phyloP scores from a whole-genome alignment of 2,113 vertebrate species.

The Eretmochelys imbricata region DNA sequence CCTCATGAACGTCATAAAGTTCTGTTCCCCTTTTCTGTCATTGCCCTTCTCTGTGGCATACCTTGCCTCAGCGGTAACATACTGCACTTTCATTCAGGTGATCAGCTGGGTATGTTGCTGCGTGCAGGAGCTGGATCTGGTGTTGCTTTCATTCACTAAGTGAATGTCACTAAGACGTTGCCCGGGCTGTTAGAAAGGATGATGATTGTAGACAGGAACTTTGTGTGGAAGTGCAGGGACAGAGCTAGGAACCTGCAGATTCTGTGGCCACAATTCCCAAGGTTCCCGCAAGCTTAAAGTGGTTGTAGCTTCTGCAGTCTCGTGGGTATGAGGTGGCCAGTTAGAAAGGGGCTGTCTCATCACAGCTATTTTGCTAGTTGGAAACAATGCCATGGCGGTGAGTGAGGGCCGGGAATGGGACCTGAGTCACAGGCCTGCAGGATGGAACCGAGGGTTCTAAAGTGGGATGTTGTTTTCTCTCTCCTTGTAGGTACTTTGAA shows the following conservation, averaged over 20 bases:
- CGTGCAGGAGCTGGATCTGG: too few relatives aligned
- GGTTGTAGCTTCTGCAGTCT: neutral
- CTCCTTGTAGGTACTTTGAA: conserved; percentile 80
- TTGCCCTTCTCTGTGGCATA: neutral
- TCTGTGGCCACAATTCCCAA: neutral
- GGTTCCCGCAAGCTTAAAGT: neutral
- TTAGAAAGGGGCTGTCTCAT: neutral
- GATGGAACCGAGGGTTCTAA: neutral
- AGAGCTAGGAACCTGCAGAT: neutral
- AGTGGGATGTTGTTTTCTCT: neutral
- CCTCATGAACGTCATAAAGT: neutral
- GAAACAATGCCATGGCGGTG: neutral
- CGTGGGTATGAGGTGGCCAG: neutral
- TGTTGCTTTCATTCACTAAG: neutral
- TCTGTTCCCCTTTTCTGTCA: neutral
- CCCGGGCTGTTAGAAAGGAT: neutral
- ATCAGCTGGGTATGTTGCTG: neutral
- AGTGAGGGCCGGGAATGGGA: neutral
- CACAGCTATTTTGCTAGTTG: neutral
- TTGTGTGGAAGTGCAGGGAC: neutral
- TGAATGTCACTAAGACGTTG: neutral
- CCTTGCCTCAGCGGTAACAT: neutral
- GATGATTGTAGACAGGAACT: neutral
- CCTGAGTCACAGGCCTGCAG: neutral
- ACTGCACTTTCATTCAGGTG: neutral